Base-by-base conservation (phyloP, 2,888 invertebrate genomes). In the Scaptodrosophila latifasciaeformis region DNA sequence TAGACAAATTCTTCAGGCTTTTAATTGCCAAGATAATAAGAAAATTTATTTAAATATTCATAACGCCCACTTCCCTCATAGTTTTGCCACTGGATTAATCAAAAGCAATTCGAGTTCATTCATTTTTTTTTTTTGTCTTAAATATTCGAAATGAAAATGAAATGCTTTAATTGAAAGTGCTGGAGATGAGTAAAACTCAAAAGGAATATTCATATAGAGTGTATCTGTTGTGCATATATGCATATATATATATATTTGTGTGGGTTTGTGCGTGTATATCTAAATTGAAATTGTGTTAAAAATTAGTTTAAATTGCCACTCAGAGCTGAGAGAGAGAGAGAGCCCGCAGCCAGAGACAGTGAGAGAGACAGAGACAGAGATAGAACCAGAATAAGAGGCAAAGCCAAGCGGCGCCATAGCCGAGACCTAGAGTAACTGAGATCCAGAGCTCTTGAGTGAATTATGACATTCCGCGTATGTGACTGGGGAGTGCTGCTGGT, bases 131-230 rank as follows among this genome's bases (percentile, higher is more conserved):
- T n/a, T n/a, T n/a, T 24, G 24, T 3, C 24, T 24, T 24, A 24
- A 24, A 24, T 5, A 24, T 54, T 47, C 47, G 49, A 59, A 53
- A 52, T 67, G 54, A 56, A 18, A 65, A 56, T 62, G 59, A 67
- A 76, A 72, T 72, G 67, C 60, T 74, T 78, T 78, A 78, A 78
- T 78, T 78, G 76, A 76, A 78, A 78, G 78, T 78, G 80, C 70
- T 65, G 77, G 59, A 70, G 69, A 65, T 63, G 70, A 56, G 63
- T 53, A 21, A 51, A 30, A 24, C 10, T 39, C 30, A 49, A 27
- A n/a, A n/a, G n/a, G n/a, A n/a, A n/a, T n/a, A n/a, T n/a, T n/a
- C n/a, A n/a, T n/a, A n/a, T n/a, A n/a, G 51, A 35, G 42, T 47
- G 44, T 46, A 61, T 18, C 17, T 34, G 24, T 31, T 19, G 34